Base-by-base conservation (phyloP, 1,140 invertebrate genomes). In the Andrena cerasifolii region DNA sequence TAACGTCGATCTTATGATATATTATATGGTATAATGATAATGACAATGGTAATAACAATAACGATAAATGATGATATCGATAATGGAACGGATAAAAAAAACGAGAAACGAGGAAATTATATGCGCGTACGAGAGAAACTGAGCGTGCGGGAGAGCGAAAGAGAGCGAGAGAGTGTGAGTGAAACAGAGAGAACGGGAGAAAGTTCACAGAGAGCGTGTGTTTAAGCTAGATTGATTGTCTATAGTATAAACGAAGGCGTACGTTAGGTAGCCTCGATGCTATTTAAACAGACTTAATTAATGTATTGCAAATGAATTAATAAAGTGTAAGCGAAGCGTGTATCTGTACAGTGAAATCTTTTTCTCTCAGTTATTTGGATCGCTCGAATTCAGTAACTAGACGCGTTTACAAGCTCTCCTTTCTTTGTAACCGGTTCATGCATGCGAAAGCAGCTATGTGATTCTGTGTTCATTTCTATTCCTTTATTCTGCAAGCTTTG, bases 281-380 rank as follows among this genome's bases (percentile, higher is more conserved):
- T 92, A 92, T 91, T 91, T 91, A 92, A 91, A 92, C 90, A 91
- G 88, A 92, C 91, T 92, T 92, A 92, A 92, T 91, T 92, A 92
- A 91, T 92, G 91, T 92, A 92, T 90, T 89, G 87, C 89, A 91
- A 92, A 92, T 90, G 88, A 90, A 92, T 91, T 89, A 92, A 92
- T 92, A 92, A 92, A 91, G 85, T 91, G 90, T 91, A 92, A 91
- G 91, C 87, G 89, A 92, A 91, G 91, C 90, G 89, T 91, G 90
- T 90, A 92, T 86, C 74, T 85, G 68, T 82, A 82, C 59, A 85
- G 83, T 84, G 62, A 68, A 74, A 80, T 66, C 54, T 67, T 84
- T 77, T 80, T 80, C 71, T 78, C 71, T 80, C 10, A 43, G 16
- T 71, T 77, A 71, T 71, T 77, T 33, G 56, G 36, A 53, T 73